Conservation (phyloP, 1,140 invertebrate species). For the Cheumatopsyche charites region DNA sequence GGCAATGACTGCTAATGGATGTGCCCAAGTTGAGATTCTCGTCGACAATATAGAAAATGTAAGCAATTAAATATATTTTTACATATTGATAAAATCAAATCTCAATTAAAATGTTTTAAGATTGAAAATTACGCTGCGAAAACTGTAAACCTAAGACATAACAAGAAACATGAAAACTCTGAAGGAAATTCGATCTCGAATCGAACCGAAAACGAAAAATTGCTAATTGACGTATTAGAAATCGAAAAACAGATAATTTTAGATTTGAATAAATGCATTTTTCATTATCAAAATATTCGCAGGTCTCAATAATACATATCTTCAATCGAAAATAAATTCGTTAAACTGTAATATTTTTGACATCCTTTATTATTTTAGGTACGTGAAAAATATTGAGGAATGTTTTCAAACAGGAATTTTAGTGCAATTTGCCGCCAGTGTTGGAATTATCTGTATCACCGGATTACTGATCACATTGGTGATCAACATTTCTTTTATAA, state of each 20-base stretch:
- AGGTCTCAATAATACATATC: constrained; percentile 31
- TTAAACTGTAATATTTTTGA: background rate
- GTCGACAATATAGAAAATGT: constrained; percentile 49
- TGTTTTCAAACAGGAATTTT: constrained; percentile 49
- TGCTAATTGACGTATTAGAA: background rate
- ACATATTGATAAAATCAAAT: constrained; percentile 20
- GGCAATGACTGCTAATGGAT: constrained; percentile 48
- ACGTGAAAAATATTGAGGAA: constrained; percentile 48
- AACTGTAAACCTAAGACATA: background rate
- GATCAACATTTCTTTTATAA: constrained; percentile 41
- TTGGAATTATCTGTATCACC: constrained; percentile 50
- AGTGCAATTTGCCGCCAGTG: constrained; percentile 49
- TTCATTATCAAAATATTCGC: constrained; percentile 49
- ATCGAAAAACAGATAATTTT: constrained; percentile 42
- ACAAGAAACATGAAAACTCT: no score
- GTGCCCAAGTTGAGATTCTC: constrained; percentile 50
- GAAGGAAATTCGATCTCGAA: background rate
- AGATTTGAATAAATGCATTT: constrained; percentile 45
- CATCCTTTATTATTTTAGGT: constrained; percentile 39
- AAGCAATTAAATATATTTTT: constrained; percentile 24
- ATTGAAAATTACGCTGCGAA: constrained; percentile 15
- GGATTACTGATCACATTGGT: constrained; percentile 51
- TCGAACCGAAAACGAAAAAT: background rate
- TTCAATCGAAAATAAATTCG: background rate
- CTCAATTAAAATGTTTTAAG: background rate